Base-by-base conservation (phyloP, 1,140 invertebrate genomes). In the Drosophila sucinea region DNA sequence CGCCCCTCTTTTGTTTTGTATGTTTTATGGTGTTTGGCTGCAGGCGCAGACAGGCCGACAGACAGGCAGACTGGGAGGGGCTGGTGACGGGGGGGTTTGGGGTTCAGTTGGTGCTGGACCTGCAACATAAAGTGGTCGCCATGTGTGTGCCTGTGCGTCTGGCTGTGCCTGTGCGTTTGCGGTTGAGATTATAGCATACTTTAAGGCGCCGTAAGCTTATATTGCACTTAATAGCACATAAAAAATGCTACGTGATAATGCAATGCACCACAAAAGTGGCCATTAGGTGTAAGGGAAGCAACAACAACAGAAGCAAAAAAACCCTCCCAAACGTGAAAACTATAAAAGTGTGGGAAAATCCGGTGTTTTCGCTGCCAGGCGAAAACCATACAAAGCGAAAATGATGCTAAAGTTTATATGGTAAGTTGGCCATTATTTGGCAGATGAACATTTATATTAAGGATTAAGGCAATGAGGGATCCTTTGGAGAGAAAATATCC, bases 191-290 rank as follows among this genome's bases (percentile, higher is more conserved):
- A 86, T 87, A 67, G 84, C 83, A 83, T 60, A 79, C 76, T 86
- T 87, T 86, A 79, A 83, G 81, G 79, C 79, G 69, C 76, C 76
- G 72, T 86, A 71, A 86, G 76, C 83, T 87, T 79, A 86, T 87
- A 74, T 77, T 73, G 83, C 83, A 86, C 83, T 86, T 86, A 86
- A 86, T 86, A 86, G 83, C 83, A 86, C 76, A 86, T 86, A 87
- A 86, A 86, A 78, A 87, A 75, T 77, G 73, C 60, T 60, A 87
- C 83, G 83, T 86, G 83, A 86, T 86, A 86, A 86, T 86, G 83
- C 83, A 86, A 83, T 80, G 76, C 76, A 87, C 79, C 83, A 71
- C 76, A 56, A 82, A 77, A 77, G 83, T 87, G 76, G 64, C 67
- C 76, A 77, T 79, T 79, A 77, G 44, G 40, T 77, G 60, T 23